phyloP scores from a whole-genome alignment of 2,797 vertebrate genomes.

The Poeciliopsis presidionis region DNA sequence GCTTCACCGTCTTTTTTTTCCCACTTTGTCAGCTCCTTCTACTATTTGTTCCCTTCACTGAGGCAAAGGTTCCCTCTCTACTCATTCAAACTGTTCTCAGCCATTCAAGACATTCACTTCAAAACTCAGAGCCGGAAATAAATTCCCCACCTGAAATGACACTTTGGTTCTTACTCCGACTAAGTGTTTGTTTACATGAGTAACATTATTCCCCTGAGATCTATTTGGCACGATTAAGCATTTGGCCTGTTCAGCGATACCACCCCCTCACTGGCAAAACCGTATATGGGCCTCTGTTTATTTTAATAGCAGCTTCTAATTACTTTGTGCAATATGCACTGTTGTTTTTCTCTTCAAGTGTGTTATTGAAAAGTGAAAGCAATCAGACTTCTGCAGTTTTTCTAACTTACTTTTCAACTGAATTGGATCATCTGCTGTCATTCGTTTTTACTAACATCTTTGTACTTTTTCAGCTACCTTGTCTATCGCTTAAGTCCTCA shows the following conservation, averaged over 20 bases:
- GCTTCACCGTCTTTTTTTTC: constrained; percentile 40
- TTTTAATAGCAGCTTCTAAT: constrained; percentile 48
- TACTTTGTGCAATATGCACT: constrained; percentile 38
- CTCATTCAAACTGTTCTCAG: constrained; percentile 42
- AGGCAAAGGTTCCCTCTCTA: constrained; percentile 40
- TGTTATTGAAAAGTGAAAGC: constrained; percentile 26
- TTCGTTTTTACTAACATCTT: constrained; percentile 16
- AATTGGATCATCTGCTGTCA: constrained; percentile 17
- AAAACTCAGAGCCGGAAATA: constrained; percentile 8
- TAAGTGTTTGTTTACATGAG: constrained; percentile 40
- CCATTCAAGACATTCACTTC: constrained; percentile 37
- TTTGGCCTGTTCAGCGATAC: constrained; percentile 41
- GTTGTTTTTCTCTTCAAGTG: constrained; percentile 6
- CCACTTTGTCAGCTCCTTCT: constrained; percentile 33
- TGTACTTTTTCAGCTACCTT: constrained; percentile 5
- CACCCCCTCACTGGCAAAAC: constrained; percentile 47
- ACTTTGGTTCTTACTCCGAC: constrained; percentile 16
- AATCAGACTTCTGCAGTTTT: constrained; percentile 23
- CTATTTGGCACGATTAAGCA: constrained; percentile 57
- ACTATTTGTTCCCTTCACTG: constrained; percentile 48
- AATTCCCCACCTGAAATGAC: constrained; percentile 17
- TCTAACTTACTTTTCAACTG: constrained; percentile 4
- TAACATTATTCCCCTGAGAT: constrained; percentile 53
- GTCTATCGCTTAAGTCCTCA: constrained; percentile 43
- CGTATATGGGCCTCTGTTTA: constrained; percentile 21